Evolutionary conservation across 2,113 vertebrate species (phyloP).

Genomic region (Ophiodon elongatus): DNA sequence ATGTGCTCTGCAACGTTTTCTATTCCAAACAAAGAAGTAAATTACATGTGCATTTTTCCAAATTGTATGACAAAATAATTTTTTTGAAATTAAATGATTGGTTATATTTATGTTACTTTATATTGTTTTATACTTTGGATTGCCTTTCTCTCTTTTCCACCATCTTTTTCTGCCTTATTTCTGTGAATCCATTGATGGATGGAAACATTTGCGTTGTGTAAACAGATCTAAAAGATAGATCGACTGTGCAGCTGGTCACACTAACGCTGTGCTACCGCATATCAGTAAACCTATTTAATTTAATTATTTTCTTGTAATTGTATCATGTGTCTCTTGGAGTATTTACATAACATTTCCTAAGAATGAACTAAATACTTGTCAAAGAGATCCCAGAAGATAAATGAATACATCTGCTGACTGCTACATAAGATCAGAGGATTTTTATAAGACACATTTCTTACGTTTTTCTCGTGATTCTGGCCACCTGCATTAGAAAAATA

Average conservation of each 20-base stretch:
- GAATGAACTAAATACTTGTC: conserved; percentile 9
- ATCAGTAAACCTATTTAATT: conserved; percentile 22
- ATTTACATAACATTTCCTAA: conserved; percentile 1
- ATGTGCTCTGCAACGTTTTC: not conserved
- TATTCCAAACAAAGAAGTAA: not conserved
- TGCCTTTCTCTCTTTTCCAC: not conserved
- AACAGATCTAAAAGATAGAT: conserved; percentile 23
- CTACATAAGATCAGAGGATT: not conserved
- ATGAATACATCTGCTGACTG: not conserved
- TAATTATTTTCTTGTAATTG: conserved; percentile 13
- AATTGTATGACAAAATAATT: not conserved
- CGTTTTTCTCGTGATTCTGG: not conserved
- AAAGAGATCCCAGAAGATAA: not conserved
- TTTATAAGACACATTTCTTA: not conserved
- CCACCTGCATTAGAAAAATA: not conserved
- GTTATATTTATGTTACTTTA: not conserved
- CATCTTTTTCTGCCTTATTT: not conserved
- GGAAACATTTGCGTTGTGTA: conserved; percentile 11
- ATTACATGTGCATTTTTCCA: not conserved
- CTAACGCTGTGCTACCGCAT: conserved; percentile 12
- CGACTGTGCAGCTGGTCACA: not conserved
- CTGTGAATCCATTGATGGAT: conserved; percentile 14
- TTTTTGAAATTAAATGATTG: too few species aligned
- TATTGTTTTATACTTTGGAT: not conserved
- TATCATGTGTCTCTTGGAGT: conserved; percentile 23